Evolutionary conservation across 1,140 invertebrate species (phyloP), one percentile per base, ranked within the genome.

Genomic region (Caerostris extrusa): DNA sequence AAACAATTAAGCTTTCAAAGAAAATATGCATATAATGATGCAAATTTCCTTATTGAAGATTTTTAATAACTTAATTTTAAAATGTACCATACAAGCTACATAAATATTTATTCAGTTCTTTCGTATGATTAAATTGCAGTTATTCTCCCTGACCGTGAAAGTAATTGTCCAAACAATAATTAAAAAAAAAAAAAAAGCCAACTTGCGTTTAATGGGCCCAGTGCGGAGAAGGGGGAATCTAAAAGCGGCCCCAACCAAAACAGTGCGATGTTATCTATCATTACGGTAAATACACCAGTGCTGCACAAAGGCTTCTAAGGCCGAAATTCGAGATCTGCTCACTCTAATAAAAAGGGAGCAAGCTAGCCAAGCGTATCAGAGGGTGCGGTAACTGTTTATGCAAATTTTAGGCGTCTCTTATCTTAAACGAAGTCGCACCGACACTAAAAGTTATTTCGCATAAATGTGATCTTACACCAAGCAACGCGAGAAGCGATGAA

Each of bases 381-480:
- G 56, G 77, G 71, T 67, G 81, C 81, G 90, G 90, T 83, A 91
- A 83, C 90, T 91, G 90, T 91, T 91, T 83, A 91, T 91, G 90
- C 90, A 91, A 91, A 91, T 91, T 91, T 56, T 81, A 2, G 60
- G 90, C 90, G 50, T 83, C 77, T 14, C 90, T 91, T 91, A 91
- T 91, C 90, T 91, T 83, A 91, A 91, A 81, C 77, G 90, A 91
- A 91, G 81, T 91, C 58, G 90, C 71, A 57, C 90, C 81, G 81
- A 83, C 90, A 91, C 90, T 91, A 91, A 91, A 91, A 91, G 90
- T 91, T 91, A 91, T 91, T 91, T 91, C 90, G 90, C 90, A 91
- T 91, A 91, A 91, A 91, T 91, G 90, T 91, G 90, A 91, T 91
- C 71, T 83, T 91, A 91, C 81, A 82, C 69, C 90, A 19, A 7